phyloP scores from a whole-genome alignment of 2,888 invertebrate species.

The Pollenia amentaria region DNA sequence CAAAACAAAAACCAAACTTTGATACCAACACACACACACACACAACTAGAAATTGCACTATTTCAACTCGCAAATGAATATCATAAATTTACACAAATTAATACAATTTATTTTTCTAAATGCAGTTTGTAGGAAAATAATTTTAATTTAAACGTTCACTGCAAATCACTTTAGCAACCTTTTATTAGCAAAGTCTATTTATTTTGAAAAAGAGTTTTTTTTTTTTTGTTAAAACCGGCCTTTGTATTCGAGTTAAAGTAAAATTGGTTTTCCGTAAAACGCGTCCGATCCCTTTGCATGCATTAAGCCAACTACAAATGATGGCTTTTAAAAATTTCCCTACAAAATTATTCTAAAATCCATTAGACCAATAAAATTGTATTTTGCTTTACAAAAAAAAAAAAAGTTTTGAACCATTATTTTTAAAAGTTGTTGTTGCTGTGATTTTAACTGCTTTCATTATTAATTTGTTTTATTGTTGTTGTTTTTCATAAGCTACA shows the following conservation, averaged over 20 bases:
- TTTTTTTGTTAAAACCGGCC: neutral
- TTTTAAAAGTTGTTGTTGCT: slow-evolving; percentile 39
- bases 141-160: slow-evolving; percentile 33
- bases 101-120: neutral
- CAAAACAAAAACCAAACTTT: neutral
- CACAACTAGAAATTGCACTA: slow-evolving; percentile 1
- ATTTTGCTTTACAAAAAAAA: slow-evolving; percentile 35
- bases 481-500: slow-evolving; percentile 63
- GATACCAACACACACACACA: neutral
- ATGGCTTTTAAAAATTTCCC: slow-evolving; percentile 51
- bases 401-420: slow-evolving; percentile 47
- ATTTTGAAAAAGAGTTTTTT: neutral
- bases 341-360: slow-evolving; percentile 71
- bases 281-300: slow-evolving; percentile 68
- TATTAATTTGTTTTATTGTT: slow-evolving; percentile 59
- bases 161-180: slow-evolving; percentile 45
- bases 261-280: slow-evolving; percentile 41
- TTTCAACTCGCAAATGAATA: neutral
- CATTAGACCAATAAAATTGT: slow-evolving; percentile 72
- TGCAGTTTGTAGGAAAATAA: slow-evolving; percentile 2
- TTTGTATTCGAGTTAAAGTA: neutral
- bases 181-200: slow-evolving; percentile 31
- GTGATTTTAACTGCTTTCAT: slow-evolving; percentile 69
- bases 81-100: neutral
- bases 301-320: slow-evolving; percentile 67